Percentiles rank a stretch among this genome's conserved stretches.
Conservation (phyloP, 2,888 invertebrate species). For the Diaphora mendica region DNA sequence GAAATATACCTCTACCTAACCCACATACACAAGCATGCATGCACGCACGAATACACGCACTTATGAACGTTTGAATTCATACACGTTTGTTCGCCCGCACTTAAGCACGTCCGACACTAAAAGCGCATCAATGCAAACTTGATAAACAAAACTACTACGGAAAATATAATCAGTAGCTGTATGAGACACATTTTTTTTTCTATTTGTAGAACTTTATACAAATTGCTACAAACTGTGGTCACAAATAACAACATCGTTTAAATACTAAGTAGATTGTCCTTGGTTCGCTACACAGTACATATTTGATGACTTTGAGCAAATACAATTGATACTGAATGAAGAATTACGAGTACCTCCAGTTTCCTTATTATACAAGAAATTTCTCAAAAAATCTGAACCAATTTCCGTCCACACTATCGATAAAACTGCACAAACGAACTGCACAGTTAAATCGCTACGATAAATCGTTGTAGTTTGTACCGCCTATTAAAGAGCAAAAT, state of each 20-base stretch:
- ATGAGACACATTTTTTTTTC: neutral
- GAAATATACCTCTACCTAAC: neutral
- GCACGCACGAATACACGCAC: neutral
- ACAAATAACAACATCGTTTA: constrained; percentile 36
- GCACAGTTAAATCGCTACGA: too few species aligned
- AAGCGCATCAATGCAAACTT: neutral
- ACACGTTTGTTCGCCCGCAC: neutral
- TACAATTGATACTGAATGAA: constrained; percentile 20
- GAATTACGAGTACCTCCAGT: neutral
- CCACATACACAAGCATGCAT: neutral
- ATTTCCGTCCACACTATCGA: too few species aligned
- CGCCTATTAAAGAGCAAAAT: neutral
- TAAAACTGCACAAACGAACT: too few species aligned
- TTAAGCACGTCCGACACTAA: neutral
- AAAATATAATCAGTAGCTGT: neutral
- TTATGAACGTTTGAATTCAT: neutral
- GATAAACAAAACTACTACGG: neutral
- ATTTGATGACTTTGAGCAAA: constrained; percentile 32
- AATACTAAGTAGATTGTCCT: constrained; percentile 36
- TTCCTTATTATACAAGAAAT: too few species aligned
- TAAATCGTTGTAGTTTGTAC: too few species aligned
- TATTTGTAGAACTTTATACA: constrained; percentile 8
- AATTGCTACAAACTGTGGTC: constrained; percentile 8
- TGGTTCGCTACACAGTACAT: constrained; percentile 21
- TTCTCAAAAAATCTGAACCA: too few species aligned